Evolutionary conservation across 1,140 invertebrate species (phyloP), one percentile per base, ranked within the genome.

Genomic region (Agrypnia vestita): DNA sequence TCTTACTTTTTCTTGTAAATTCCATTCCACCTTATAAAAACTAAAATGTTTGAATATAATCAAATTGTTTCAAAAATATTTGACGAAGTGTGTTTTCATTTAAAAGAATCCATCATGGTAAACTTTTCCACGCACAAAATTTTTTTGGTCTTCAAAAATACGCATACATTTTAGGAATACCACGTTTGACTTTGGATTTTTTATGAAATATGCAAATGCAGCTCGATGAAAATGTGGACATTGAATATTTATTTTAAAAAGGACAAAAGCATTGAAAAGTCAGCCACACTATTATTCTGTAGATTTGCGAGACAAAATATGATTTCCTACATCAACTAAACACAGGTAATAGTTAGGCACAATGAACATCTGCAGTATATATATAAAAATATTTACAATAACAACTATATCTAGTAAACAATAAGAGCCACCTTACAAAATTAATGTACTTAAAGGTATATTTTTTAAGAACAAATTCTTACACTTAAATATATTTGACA

Each of bases 301-400:
- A 56, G 43, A 44, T 43, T 44, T 15, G 35, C 62, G 43, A 67
- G 62, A 67, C 21, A 67, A 44, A 56, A 17, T 17, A 56, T 67
- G 21, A 44, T 44, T 67, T 43, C 62, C 15, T 47, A 15, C 7
- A 11, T 67, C 10, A 59, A 59, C 55, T 35, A 47, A 67, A 67
- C 25, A 67, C 43, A 56, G n/a, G 53, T 56, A 56, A 53, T 71
- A 19, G 12, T 71, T 71, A 71, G 67, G 67, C 67, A 71, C 46
- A 47, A 71, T 71, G 67, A 71, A 71, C 67, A 51, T 51, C n/a
- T 51, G 49, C 49, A 71, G 47, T 71, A 71, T 49, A 71, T 21
- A 71, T 71, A 71, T 49, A 71, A 25, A 71, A 53, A n/a, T 71
- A 71, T 71, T 71, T 71, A 71, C 67, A 71, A 49, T 71, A 71